Evolutionary conservation across 2,797 vertebrate genomes (phyloP).

Genomic region (Apodemus agrarius): DNA sequence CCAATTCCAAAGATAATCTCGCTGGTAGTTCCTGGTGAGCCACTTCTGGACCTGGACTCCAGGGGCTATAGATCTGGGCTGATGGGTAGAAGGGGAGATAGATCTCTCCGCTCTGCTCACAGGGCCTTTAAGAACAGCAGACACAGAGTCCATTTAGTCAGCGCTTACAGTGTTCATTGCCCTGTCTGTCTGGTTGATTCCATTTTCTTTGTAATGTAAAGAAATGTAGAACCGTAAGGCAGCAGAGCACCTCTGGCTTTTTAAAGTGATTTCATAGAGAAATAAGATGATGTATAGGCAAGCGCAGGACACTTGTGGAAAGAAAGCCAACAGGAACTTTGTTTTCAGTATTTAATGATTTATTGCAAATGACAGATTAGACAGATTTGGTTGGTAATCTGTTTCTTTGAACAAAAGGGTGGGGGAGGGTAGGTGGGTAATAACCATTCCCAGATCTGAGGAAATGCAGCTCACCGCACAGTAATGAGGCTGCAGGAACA

Average conservation of each 20-base stretch:
- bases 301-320: background rate
- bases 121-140: slow-evolving; percentile 60
- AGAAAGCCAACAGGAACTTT: background rate
- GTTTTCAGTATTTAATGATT: background rate
- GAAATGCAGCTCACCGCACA: background rate
- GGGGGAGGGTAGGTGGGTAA: slow-evolving; percentile 43
- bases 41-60: background rate
- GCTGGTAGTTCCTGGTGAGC: background rate
- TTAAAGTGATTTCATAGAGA: background rate
- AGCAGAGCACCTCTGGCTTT: background rate
- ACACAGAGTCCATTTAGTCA: background rate
- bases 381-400: slow-evolving; percentile 2
- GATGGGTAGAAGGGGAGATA: background rate
- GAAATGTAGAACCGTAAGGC: background rate
- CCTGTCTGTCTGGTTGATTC: background rate
- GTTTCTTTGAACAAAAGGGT: slow-evolving; percentile 57
- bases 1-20: background rate
- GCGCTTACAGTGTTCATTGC: background rate
- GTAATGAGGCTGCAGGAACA: background rate
- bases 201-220: background rate
- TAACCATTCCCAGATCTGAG: background rate
- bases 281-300: background rate
- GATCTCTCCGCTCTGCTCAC: background rate
- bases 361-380: background rate
- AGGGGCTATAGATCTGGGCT: background rate